Evolutionary conservation across 1,140 invertebrate species (phyloP).

Genomic region (Wiebesia pumilae): DNA sequence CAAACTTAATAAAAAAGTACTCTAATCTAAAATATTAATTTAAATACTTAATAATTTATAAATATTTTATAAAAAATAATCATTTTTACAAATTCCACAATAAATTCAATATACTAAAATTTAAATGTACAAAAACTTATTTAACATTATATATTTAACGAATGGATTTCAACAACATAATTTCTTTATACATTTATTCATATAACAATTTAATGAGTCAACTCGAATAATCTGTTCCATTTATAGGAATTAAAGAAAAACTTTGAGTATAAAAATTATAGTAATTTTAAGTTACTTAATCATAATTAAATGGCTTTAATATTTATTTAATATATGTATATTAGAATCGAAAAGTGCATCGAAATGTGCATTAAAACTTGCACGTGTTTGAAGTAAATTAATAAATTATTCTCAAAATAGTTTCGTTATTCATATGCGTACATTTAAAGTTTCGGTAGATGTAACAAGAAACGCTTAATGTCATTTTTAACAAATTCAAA

Average conservation of each 20-base stretch:
- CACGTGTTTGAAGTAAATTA: too few species aligned
- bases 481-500: neutral
- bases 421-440: too few species aligned
- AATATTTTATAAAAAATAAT: neutral
- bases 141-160: constrained; percentile 13
- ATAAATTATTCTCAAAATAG: too few species aligned
- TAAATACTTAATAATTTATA: neutral
- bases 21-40: neutral
- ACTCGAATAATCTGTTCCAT: neutral
- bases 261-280: too few species aligned
- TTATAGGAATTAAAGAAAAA: neutral
- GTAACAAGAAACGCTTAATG: too few species aligned
- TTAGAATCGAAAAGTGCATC: neutral
- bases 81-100: neutral
- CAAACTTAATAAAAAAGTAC: neutral
- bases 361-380: neutral
- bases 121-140: constrained; percentile 13
- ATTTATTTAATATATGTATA: neutral
- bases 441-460: too few species aligned
- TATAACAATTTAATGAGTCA: neutral
- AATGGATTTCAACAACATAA: neutral
- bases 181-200: neutral
- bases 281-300: neutral
- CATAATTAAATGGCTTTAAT: neutral
- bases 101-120: neutral